Evolutionary conservation across 2,113 vertebrate genomes (phyloP).

Genomic region (Spea bombifrons): DNA sequence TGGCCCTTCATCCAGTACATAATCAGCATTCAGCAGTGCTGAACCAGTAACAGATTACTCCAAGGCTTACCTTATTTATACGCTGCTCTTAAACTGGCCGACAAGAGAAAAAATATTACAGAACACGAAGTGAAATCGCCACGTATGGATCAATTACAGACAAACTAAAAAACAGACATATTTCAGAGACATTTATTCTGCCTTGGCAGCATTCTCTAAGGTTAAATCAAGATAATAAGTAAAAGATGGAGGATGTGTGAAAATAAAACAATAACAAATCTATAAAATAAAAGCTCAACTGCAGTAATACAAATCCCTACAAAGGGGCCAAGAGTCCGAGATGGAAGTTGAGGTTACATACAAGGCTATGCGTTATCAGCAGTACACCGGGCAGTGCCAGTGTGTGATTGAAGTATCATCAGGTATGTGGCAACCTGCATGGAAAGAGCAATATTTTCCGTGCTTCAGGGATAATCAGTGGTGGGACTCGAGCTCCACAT

Average conservation of each 20-base stretch:
- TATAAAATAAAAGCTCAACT: no score
- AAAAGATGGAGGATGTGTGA: not conserved
- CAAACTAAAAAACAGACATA: conserved; percentile 22
- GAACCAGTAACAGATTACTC: conserved; percentile 31
- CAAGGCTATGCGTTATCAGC: no score
- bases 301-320: no score
- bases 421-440: no score
- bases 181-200: not conserved
- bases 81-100: conserved; percentile 15
- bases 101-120: not conserved
- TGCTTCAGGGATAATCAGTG: no score
- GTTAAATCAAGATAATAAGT: conserved; percentile 34
- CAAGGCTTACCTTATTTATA: conserved; percentile 31
- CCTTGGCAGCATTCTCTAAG: conserved; percentile 6
- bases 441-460: no score
- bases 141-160: conserved; percentile 43
- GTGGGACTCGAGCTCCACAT: no score
- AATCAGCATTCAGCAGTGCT: conserved; percentile 24
- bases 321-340: no score
- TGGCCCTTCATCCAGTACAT: conserved; percentile 29
- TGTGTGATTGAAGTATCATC: no score
- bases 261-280: no score
- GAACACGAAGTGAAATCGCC: not conserved
- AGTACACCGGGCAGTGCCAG: no score
- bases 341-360: no score